phyloP scores from a whole-genome alignment of 2,797 vertebrate genomes.

The Poeciliopsis infans region DNA sequence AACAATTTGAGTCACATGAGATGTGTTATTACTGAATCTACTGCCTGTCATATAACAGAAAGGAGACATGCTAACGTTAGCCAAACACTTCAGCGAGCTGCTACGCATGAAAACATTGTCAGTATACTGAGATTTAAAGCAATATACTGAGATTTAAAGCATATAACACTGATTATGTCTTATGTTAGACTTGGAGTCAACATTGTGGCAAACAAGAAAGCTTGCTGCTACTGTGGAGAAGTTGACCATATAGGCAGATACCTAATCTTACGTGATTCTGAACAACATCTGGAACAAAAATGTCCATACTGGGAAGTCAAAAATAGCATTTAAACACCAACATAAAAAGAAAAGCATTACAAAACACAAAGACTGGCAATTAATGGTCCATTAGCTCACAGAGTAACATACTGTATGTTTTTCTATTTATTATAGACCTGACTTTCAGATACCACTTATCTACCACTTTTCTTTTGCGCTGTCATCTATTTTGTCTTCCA shows the following conservation, averaged over 20 bases:
- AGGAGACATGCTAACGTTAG: neutral
- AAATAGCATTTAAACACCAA: neutral
- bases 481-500: neutral
- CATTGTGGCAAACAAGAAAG: too few species aligned
- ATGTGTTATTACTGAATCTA: neutral
- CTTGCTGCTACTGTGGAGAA: too few species aligned
- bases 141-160: neutral
- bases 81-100: neutral
- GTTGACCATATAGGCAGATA: too few species aligned
- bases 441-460: neutral
- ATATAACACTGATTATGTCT: neutral
- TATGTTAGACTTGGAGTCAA: neutral
- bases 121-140: neutral
- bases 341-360: neutral
- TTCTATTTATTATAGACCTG: neutral
- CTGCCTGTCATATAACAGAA: too few species aligned
- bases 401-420: neutral
- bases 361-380: neutral
- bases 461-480: neutral
- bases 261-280: neutral
- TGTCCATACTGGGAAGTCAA: neutral
- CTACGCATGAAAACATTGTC: neutral
- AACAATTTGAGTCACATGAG: neutral
- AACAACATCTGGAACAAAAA: neutral
- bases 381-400: neutral